Evolutionary conservation across 2,888 invertebrate species (phyloP), one percentile per base, ranked within the genome.

Genomic region (Parapristionchus giblindavisi): DNA sequence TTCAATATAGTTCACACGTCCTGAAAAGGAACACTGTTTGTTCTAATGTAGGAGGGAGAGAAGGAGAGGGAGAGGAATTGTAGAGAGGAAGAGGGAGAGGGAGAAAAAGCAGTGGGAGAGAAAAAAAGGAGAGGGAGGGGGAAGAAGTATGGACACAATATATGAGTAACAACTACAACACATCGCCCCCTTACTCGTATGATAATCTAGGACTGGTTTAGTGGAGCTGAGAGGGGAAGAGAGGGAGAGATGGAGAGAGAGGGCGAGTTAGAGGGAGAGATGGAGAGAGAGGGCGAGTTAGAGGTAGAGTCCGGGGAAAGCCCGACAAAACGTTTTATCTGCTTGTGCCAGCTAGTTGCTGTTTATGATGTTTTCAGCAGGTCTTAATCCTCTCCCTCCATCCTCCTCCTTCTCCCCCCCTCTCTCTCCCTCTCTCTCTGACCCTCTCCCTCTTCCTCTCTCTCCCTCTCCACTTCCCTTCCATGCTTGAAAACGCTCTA

Each of bases 131-230:
- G 58, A 58, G 1, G 3, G 34, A 54, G 27, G 56, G 29, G 27
- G 29, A 4, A 4, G 21, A 29, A 14, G 29, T 11, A 17, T 32
- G 56, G 29, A 56, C 32, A 27, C 29, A 6, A 27, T n/a, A n/a
- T n/a, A n/a, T n/a, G n/a, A n/a, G n/a, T n/a, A n/a, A n/a, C n/a
- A n/a, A n/a, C n/a, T n/a, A n/a, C n/a, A n/a, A n/a, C n/a, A n/a
- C n/a, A n/a, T n/a, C n/a, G n/a, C n/a, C n/a, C n/a, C n/a, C n/a
- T n/a, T n/a, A n/a, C n/a, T n/a, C n/a, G n/a, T n/a, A n/a, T 60
- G 61, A 61, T 61, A 38, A 61, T 61, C 61, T 61, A n/a, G 61
- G 61, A 61, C 61, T 38, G 61, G 61, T 38, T 17, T 27, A 38
- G 34, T 61, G 17, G 14, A 6, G 32, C 58, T 24, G 21, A 38